Base-by-base conservation (phyloP, 2,888 invertebrate genomes). In the Polydesmus complanatus region DNA sequence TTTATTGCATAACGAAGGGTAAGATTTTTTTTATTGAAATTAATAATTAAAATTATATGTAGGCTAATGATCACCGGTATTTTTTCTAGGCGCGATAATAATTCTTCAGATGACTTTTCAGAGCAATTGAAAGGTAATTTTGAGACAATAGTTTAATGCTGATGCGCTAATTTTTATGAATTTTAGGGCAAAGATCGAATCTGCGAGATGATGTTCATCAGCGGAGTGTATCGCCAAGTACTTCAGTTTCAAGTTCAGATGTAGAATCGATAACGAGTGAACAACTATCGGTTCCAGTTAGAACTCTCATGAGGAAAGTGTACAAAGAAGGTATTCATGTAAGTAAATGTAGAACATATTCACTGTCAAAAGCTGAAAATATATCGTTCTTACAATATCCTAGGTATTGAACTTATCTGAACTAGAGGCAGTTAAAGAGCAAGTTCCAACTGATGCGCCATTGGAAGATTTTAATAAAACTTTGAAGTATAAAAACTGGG, bases 321-420 rank as follows among this genome's bases (percentile, higher is more conserved):
- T 71, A 72, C 61, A 67, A 67, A 27, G 71, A 72, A 61, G 73
- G 72, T n/a, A 68, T 72, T 14, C 67, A 70, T 51, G 63, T 63
- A 55, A 47, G 5, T 19, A 51, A 11, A 14, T n/a, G n/a, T n/a
- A n/a, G n/a, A n/a, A n/a, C n/a, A n/a, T n/a, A n/a, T n/a, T n/a
- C n/a, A n/a, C n/a, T n/a, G 37, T 8, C 14, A 37, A 37, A 37
- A 37, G 14, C 14, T 37, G 14, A 37, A 37, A 19, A 11, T 11
- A 51, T 11, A 51, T 14, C n/a, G 1, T 48, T 48, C 49, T 8
- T 57, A 27, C 21, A 57, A 21, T 23, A 53, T 57, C 50, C 27
- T n/a, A 63, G 63, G 68, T 71, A 27, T 64, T 73, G 61, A 69
- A 70, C 3, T 66, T 72, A 58, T 72, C 73, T 0, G 73, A 74